Percentiles rank a stretch among this genome's conserved stretches.
Conservation (phyloP, 2,113 vertebrate species). For the Fulica atra region DNA sequence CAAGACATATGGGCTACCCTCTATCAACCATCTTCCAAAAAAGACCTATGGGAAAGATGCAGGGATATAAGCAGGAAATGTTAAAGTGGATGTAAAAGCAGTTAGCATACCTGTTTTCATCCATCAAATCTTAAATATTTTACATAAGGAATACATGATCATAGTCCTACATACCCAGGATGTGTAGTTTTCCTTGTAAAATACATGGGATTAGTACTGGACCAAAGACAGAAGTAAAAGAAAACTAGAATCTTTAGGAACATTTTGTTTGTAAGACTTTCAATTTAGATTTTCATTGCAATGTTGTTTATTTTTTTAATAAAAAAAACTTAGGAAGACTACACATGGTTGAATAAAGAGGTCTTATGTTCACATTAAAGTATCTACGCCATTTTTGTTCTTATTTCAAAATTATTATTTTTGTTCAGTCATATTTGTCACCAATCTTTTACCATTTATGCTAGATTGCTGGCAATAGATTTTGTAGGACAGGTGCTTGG, state of each 20-base stretch:
- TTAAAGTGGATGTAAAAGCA: not conserved
- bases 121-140: not conserved
- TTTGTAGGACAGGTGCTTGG: not conserved
- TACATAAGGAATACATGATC: not conserved
- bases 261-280: not conserved
- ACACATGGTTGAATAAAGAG: not conserved
- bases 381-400: not conserved
- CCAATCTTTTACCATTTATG: not conserved
- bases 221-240: not conserved
- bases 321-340: not conserved
- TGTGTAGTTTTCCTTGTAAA: not conserved
- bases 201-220: not conserved
- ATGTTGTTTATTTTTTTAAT: not conserved
- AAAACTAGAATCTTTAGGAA: not conserved
- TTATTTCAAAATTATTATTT: not conserved
- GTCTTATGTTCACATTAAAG: not conserved
- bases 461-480: not conserved
- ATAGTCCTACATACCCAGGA: not conserved
- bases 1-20: slow-evolving; percentile 92
- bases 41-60: slow-evolving; percentile 76
- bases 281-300: not conserved
- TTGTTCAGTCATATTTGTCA: not conserved
- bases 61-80: not conserved
- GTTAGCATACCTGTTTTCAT: not conserved
- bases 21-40: slow-evolving; percentile 95